Evolutionary conservation across 2,888 invertebrate genomes (phyloP), one percentile per base, ranked within the genome.

Genomic region (Dolomedes plantarius): DNA sequence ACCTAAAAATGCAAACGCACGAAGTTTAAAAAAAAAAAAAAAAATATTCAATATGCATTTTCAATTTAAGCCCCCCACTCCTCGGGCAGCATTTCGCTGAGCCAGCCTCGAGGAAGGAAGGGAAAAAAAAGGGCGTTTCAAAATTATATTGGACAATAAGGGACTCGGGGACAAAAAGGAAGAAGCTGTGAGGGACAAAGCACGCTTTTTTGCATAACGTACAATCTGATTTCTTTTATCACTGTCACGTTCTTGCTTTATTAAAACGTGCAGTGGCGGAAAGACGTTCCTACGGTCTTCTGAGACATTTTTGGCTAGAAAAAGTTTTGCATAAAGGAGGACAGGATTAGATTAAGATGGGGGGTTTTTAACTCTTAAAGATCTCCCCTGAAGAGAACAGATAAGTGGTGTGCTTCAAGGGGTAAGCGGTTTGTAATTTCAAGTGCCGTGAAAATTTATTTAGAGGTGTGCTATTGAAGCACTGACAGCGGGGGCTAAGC

Each of bases 221-320:
- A 29, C 41, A 56, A 69, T 75, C 74, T 75, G 68, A 73, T 80
- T 72, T 81, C 74, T 69, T 81, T 81, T 81, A 81, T 81, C 81
- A 31, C 50, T 32, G 81, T 81, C 81, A 81, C 81, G 81, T 81
- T 75, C 75, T 50, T 68, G 27, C 39, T 19, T 29, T 29, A 75
- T 69, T 81, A 56, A 65, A 74, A 39, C 31, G 36, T 31, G 64
- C 65, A 16, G 39, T 32, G 67, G 67, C 23, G n/a, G 23, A 28
- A n/a, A 36, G 11, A 36, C 5, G 23, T 11, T 5, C 11, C 11
- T 36, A 5, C 36, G 6, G 11, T 36, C 36, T 5, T 23, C 62
- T 27, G 13, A 19, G 1, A 5, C n/a, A 27, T 62, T 27, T 27
- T 27, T 1, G 9, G 1, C 6, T 36, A 36, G 36, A 36, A n/a